phyloP scores from a whole-genome alignment of 2,113 vertebrate species.

The Morone chrysops region DNA sequence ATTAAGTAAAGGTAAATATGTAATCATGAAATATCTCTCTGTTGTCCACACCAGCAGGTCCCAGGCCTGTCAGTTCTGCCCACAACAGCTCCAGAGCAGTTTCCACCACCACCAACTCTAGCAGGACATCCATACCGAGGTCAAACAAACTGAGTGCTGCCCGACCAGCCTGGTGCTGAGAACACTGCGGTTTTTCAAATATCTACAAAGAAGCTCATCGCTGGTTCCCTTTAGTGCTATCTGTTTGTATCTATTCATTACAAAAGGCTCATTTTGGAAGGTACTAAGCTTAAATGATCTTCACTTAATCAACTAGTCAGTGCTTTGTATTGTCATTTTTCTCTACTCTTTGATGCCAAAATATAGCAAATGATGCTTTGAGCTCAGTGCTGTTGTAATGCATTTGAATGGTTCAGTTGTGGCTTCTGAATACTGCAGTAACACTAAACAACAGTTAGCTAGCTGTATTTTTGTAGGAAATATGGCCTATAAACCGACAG shows the following conservation, averaged over 20 bases:
- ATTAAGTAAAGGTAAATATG: not conserved
- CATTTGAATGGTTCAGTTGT: not conserved
- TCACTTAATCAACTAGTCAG: not conserved
- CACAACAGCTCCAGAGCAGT: conserved; percentile 78
- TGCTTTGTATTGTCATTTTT: conserved; percentile 2
- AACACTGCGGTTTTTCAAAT: not conserved
- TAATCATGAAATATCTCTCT: conserved; percentile 17
- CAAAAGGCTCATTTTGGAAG: not conserved
- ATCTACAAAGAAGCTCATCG: not conserved
- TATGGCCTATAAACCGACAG: not conserved
- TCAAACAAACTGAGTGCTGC: conserved; percentile 77
- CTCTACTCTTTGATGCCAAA: not conserved
- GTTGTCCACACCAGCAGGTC: conserved; percentile 72
- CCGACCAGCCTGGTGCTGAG: conserved; percentile 87
- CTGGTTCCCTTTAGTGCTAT: not conserved
- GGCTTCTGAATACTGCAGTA: conserved; percentile 19
- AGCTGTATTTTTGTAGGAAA: conserved; percentile 2
- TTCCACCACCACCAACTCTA: conserved; percentile 61
- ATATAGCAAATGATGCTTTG: not conserved
- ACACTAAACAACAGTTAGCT: not conserved
- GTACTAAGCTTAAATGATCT: not conserved
- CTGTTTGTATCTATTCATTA: not conserved
- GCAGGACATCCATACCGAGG: conserved; percentile 65
- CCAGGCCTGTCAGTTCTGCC: conserved; percentile 78
- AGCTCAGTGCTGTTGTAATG: not conserved